Base-by-base conservation (phyloP, 2,797 vertebrate genomes). In the Rhodeus uyekii region DNA sequence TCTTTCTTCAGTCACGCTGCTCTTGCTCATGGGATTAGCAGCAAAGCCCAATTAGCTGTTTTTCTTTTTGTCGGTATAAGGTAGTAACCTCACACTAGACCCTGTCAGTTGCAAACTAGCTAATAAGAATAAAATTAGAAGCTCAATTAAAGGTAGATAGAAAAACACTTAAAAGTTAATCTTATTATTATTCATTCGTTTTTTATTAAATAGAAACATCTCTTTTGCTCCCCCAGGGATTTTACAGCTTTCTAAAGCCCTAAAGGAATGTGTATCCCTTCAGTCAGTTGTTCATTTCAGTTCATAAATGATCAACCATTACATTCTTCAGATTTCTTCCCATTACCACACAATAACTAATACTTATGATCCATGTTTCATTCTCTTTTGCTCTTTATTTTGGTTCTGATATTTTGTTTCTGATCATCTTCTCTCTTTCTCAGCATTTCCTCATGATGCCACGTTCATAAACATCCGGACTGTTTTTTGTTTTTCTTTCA, bases 171-270 rank as follows among this genome's bases (percentile, higher is more conserved):
- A 36, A 42, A 29, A n/a, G 0, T 39, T 2, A 71, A 46, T 58
- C 38, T 61, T 69, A 55, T 27, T 24, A 8, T 29, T 7, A 4
- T 5, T 24, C n/a, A n/a, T n/a, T n/a, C n/a, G 16, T 29, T 36
- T 50, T n/a, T 38, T 48, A 55, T 36, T 24, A 78, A 48, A 46
- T 34, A 29, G 53, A 18, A 74, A 50, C 27, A 55, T 77, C 55
- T 81, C 16, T 58, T 81, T 61, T 65, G 60, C 39, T 67, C 83
- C 80, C 83, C 83, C 77, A 82, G 85, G 80, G 85, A 86, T 86
- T 82, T 76, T 86, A 84, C 80, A 67, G 80, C 72, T 75, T 69
- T 68, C 58, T 67, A 64, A 78, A 73, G 48, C 75, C 68, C 68
- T 65, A 68, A 8, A 69, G 29, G 65, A 48, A 75, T 53, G 64